Conservation (phyloP, 2,113 vertebrate species). For the Nibea coibor region DNA sequence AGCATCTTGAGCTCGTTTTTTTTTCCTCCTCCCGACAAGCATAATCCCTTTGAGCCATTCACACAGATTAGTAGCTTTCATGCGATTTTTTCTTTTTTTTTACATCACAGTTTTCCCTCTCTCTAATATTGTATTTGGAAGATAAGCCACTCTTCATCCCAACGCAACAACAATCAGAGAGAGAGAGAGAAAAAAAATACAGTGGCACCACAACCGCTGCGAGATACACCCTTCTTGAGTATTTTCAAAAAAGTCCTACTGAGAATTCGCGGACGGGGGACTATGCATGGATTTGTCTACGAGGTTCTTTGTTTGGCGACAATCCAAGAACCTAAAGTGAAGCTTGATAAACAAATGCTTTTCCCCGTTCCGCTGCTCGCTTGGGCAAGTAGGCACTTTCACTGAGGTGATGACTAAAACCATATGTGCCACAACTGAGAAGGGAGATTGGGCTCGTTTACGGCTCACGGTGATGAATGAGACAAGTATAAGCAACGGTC, state of each 20-base stretch:
- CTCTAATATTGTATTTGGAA: constrained; percentile 64
- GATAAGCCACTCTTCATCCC: constrained; percentile 71
- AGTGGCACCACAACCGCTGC: not conserved
- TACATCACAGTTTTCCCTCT: constrained; percentile 62
- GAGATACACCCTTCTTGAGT: constrained; percentile 2
- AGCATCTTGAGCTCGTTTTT: constrained; percentile 46
- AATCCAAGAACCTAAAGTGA: constrained; percentile 47
- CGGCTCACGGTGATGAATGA: constrained; percentile 52
- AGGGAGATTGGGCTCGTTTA: constrained; percentile 46
- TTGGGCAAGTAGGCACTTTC: constrained; percentile 39
- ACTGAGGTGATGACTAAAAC: constrained; percentile 45
- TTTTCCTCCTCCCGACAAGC: constrained; percentile 54
- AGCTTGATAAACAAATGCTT: constrained; percentile 56
- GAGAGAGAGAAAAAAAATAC: no score
- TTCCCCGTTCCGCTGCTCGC: constrained; percentile 23
- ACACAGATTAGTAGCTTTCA: constrained; percentile 78
- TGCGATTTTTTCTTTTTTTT: constrained; percentile 46
- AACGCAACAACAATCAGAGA: constrained; percentile 43
- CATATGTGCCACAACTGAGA: constrained; percentile 26
- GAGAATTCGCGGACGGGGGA: constrained; percentile 15
- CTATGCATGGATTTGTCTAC: constrained; percentile 29
- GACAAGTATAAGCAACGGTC: constrained; percentile 43
- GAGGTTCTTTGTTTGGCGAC: constrained; percentile 29
- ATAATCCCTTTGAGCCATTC: constrained; percentile 75
- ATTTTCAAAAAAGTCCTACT: constrained; percentile 18